Base-by-base conservation (phyloP, 2,113 vertebrate species). In the Montifringilla adamsi region DNA sequence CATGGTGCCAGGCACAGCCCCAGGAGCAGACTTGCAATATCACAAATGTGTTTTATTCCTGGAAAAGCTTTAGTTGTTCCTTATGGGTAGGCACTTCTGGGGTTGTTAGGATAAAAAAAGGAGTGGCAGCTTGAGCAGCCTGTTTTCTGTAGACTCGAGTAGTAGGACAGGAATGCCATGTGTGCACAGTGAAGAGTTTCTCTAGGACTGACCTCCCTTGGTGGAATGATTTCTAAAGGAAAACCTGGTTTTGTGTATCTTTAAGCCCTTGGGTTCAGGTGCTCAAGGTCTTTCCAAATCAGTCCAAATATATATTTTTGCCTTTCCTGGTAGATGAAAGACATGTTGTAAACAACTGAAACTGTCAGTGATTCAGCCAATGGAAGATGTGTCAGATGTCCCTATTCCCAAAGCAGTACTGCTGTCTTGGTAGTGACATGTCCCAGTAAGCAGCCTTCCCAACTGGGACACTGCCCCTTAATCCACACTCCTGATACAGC, bases 81-180 rank as follows among this genome's bases (percentile, higher is more conserved):
- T 68, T 67, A 37, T 0, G 18, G 33, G 11, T 49, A 67, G 33
- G 33, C 33, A 30, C 16, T 89, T 89, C 49, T 39, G 43, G 60
- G 22, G 49, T 28, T 82, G 44, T 46, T 56, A 52, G 17, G 62
- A 49, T 52, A 6, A 60, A 90, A 78, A 88, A 77, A 67, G 27
- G 43, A 66, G 35, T 0, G 0, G 52, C 60, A 70, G 47, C n/a
- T 91, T 64, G 90, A 93, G 33, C 60, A 74, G 77, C 30, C 47
- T 59, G 11, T 47, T 74, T 49, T 84, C 70, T 72, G 58, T 44
- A 78, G 47, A 24, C 21, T 75, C 3, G 1, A 41, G 60, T 8
- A n/a, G 7, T 28, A n/a, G 0, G 0, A n/a, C 0, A 2, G 66
- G 77, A 67, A 31, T 0, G 0, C 27, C 30, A 5, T 0, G 0